Conservation (phyloP, 2,888 invertebrate genomes). For the Dimorphilus gyrociliatus region DNA sequence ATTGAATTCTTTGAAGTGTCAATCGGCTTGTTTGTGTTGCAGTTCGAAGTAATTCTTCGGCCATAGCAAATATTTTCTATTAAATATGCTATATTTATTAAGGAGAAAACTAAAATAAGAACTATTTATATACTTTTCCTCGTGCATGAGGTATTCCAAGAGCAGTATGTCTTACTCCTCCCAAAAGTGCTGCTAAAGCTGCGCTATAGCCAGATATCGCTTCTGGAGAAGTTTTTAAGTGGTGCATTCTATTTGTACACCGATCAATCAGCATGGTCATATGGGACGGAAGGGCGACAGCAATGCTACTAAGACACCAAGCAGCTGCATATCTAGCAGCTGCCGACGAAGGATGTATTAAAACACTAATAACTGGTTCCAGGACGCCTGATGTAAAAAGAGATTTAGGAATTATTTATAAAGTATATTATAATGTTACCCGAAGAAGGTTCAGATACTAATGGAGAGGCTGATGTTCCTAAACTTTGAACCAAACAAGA, state of each 20-base stretch:
- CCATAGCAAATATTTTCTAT: conserved; percentile 74
- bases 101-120: too few relatives aligned
- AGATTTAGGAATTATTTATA: too few relatives aligned
- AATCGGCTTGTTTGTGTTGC: conserved; percentile 90
- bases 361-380: conserved; percentile 60
- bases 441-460: conserved; percentile 69
- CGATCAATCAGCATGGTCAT: conserved; percentile 77
- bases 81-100: conserved; percentile 5
- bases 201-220: conserved; percentile 64
- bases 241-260: conserved; percentile 34
- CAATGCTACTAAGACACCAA: conserved; percentile 79
- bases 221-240: conserved; percentile 64
- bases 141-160: conserved; percentile 77
- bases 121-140: conserved; percentile 58
- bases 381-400: conserved; percentile 46
- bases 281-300: conserved; percentile 82
- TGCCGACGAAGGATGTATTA: conserved; percentile 73
- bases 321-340: conserved; percentile 83
- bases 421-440: conserved; percentile 41
- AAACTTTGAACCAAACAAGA: conserved; percentile 72
- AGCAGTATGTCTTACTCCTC: conserved; percentile 58
- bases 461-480: conserved; percentile 81
- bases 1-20: conserved; percentile 82
- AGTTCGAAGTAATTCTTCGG: conserved; percentile 83
- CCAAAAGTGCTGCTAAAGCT: conserved; percentile 74